These are phyloP conservation scores for Proteles cristata DNA, from an alignment of 2,113 vertebrate species.

Conservation along the genomic window DNA sequence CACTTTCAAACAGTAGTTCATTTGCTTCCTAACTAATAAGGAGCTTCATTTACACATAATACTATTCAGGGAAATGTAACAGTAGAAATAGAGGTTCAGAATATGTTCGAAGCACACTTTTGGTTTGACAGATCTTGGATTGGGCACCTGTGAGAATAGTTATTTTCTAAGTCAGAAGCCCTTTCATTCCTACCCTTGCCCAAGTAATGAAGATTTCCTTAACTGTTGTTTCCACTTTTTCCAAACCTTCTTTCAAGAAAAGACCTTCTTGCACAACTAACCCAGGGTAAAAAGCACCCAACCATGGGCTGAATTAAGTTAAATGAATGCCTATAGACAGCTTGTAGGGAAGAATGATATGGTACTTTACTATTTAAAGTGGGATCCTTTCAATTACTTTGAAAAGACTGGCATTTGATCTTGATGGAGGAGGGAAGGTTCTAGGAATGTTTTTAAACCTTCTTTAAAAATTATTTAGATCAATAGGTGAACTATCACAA, in stretches of 20 bases:
- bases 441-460: background rate
- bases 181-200: background rate
- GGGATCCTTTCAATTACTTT: background rate
- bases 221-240: background rate
- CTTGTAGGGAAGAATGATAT: background rate
- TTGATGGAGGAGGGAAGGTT: background rate
- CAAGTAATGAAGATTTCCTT: background rate
- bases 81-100: conserved; percentile 18
- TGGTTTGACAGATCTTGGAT: background rate
- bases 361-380: background rate
- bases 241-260: background rate
- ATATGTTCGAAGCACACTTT: background rate
- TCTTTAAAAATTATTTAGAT: background rate
- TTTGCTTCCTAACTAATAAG: background rate
- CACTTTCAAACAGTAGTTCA: conserved; percentile 17
- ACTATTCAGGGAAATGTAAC: background rate
- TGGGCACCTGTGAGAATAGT: background rate
- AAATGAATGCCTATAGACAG: background rate
- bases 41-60: background rate
- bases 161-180: background rate
- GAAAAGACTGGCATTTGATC: background rate
- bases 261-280: background rate
- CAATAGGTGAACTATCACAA: background rate
- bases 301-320: background rate
- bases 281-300: background rate